phyloP scores from a whole-genome alignment of 2,113 vertebrate species.

The Bubo bubo region DNA sequence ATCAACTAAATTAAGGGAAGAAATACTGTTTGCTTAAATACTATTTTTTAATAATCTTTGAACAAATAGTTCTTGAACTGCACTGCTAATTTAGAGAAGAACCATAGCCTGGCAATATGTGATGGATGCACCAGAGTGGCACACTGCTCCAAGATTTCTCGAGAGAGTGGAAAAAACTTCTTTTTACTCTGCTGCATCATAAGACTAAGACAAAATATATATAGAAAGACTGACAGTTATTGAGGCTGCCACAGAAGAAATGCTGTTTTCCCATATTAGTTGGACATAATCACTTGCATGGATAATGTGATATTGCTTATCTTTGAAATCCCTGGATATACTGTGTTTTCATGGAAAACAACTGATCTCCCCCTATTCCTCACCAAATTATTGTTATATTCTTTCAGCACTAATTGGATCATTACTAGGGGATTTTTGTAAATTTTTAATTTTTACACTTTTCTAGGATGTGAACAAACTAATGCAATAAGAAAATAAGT shows the following conservation, averaged over 20 bases:
- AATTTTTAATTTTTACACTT: background rate
- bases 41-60: background rate
- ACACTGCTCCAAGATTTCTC: background rate
- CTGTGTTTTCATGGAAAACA: background rate
- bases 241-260: background rate
- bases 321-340: background rate
- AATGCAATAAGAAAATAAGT: background rate
- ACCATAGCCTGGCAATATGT: background rate
- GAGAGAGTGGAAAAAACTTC: background rate
- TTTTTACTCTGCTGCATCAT: background rate
- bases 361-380: background rate
- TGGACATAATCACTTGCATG: background rate
- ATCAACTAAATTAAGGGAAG: background rate
- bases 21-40: background rate
- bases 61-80: background rate
- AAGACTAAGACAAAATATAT: background rate
- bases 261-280: background rate
- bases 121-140: background rate
- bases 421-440: background rate
- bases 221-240: accelerated
- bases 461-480: background rate
- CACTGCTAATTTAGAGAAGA: background rate
- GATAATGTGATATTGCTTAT: background rate
- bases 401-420: background rate
- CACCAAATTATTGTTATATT: background rate